Percentiles rank a stretch among this genome's conserved stretches.
Conservation (phyloP, 1,140 invertebrate species). For the Brachionus rotundiformis region DNA sequence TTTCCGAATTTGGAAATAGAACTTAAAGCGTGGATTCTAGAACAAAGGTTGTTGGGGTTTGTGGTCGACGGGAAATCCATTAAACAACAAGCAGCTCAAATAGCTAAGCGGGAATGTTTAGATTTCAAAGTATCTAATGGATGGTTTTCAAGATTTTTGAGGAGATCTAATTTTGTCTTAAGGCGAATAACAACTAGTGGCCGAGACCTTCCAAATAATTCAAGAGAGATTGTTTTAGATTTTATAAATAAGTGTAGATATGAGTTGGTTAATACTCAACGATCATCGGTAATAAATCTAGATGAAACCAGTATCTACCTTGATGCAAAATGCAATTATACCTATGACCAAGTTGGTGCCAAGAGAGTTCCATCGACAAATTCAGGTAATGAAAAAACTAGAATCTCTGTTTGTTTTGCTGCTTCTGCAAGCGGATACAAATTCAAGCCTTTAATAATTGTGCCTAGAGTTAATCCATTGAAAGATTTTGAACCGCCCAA, state of each 20-base stretch:
- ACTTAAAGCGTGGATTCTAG: constrained; percentile 6
- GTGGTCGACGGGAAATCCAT: not conserved
- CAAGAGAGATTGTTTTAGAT: not conserved
- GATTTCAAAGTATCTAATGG: constrained; percentile 9
- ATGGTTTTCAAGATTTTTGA: constrained; percentile 16
- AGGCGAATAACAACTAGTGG: constrained; percentile 20
- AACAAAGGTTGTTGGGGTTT: not conserved
- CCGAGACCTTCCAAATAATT: not conserved
- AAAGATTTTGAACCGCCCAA: not conserved
- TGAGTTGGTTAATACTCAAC: not conserved
- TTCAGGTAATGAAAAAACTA: constrained; percentile 3
- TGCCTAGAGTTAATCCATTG: not conserved
- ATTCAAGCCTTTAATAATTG: not conserved
- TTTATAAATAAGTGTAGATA: constrained; percentile 5
- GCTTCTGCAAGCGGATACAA: not conserved
- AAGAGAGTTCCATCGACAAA: not conserved
- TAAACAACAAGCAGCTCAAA: not conserved
- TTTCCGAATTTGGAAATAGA: constrained; percentile 6
- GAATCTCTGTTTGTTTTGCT: constrained; percentile 14
- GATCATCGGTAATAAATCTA: not conserved
- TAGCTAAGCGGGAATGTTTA: not conserved
- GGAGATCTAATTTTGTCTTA: not conserved
- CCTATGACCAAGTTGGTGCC: not conserved
- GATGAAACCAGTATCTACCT: constrained; percentile 11
- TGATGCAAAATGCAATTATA: not conserved